A percentile compares a stretch with the other conserved stretches of the same genome.
Conservation (phyloP, 92 coral and sea anemone species). For the Micromussa lordhowensis region DNA sequence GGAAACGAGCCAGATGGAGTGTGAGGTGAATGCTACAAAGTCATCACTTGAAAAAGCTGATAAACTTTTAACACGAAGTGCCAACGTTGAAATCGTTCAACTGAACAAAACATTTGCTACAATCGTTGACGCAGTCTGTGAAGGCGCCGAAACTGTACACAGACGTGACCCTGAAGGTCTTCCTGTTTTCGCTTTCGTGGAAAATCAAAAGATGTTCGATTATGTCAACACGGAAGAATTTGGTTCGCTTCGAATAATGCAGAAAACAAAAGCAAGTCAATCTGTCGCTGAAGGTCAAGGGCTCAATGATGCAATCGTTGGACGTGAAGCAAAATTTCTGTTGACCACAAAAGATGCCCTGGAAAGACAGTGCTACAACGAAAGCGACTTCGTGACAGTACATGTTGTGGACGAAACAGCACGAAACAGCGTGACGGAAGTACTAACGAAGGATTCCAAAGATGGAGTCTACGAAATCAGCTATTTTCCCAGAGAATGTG, state of each 20-base stretch:
- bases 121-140: background rate
- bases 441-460: background rate
- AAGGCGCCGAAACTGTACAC: background rate
- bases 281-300: background rate
- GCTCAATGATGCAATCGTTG: background rate
- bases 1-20: background rate
- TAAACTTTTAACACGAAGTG: background rate
- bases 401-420: background rate
- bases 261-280: background rate
- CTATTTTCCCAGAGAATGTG: background rate
- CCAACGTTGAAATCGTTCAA: background rate
- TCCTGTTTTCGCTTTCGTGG: background rate
- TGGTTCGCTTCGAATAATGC: background rate
- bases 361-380: background rate
- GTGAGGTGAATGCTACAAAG: background rate
- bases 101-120: background rate
- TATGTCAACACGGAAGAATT: background rate
- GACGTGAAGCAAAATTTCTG: background rate
- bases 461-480: background rate
- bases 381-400: background rate
- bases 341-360: background rate
- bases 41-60: background rate
- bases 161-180: background rate
- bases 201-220: background rate
- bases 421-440: background rate